Evolutionary conservation across 1,140 invertebrate genomes (phyloP).

Genomic region (Parapsyche elsis): DNA sequence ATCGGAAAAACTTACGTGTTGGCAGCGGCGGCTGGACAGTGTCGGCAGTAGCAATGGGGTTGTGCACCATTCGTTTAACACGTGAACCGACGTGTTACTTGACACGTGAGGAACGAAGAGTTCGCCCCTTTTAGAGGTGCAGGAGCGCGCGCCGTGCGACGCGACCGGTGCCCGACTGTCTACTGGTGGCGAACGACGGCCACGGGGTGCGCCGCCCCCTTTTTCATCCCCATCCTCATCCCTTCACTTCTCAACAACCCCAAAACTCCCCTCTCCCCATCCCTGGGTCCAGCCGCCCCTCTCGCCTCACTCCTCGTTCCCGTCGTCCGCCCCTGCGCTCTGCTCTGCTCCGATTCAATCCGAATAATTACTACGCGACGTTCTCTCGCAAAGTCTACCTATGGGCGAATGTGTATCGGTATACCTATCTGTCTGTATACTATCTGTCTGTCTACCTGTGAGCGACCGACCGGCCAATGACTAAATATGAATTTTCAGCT

Average conservation of each 20-base stretch:
- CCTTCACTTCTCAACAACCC: no score
- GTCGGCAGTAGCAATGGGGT: no score
- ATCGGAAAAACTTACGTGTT: background rate
- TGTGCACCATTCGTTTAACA: no score
- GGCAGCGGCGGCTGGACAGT: background rate
- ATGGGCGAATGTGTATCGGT: background rate
- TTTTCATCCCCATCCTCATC: background rate
- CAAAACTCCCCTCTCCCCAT: conserved; percentile 14
- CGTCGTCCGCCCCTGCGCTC: background rate
- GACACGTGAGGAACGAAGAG: no score
- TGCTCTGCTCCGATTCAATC: conserved; percentile 31
- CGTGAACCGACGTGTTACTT: no score
- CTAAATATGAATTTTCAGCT: no score
- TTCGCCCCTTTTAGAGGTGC: no score
- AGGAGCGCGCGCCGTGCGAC: conserved; percentile 38
- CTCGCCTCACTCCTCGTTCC: background rate
- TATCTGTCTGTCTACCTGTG: no score
- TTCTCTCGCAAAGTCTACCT: conserved; percentile 2
- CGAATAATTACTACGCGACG: conserved; percentile 27
- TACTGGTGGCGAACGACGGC: conserved; percentile 49
- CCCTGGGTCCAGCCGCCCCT: background rate
- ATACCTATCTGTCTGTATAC: no score
- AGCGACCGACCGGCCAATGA: no score
- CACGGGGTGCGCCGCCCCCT: conserved; percentile 23
- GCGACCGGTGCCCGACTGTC: conserved; percentile 53